phyloP scores from a whole-genome alignment of 2,113 vertebrate species.

The Dryoscopus gambensis region DNA sequence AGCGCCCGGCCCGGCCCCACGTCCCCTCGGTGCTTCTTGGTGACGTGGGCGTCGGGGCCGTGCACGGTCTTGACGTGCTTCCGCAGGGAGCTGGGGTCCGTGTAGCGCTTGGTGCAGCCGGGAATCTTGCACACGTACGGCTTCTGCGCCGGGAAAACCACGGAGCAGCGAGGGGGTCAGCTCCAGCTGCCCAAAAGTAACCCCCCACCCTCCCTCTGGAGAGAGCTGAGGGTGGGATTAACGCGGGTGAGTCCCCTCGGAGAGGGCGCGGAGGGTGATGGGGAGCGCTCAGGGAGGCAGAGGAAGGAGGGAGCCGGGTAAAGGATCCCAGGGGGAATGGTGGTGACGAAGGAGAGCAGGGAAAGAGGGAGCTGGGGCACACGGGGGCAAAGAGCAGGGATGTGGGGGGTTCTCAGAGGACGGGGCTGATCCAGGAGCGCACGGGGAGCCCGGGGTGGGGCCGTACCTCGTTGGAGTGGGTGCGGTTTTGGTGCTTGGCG shows the following conservation, averaged over 20 bases:
- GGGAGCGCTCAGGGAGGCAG: background rate
- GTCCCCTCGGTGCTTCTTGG: conserved; percentile 93
- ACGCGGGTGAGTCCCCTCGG: rapidly evolving
- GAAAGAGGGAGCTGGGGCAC: too few species aligned
- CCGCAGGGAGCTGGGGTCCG: conserved; percentile 92
- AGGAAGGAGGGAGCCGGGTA: rapidly evolving
- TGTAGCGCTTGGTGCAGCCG: conserved; percentile 95
- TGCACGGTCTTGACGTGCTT: conserved; percentile 98
- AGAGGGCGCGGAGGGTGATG: rapidly evolving
- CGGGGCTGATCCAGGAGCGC: rapidly evolving
- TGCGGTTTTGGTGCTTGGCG: conserved; percentile 96
- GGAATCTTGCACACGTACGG: conserved; percentile 96
- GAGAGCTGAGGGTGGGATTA: background rate
- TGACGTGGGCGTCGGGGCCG: conserved; percentile 94
- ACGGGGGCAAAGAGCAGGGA: rapidly evolving
- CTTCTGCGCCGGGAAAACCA: conserved; percentile 76
- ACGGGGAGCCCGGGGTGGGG: rapidly evolving
- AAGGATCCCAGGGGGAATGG: background rate
- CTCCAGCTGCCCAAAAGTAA: rapidly evolving
- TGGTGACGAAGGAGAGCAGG: background rate
- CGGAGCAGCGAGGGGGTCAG: rapidly evolving
- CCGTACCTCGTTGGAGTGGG: conserved; percentile 94
- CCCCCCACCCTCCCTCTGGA: rapidly evolving
- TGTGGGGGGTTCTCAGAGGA: background rate
- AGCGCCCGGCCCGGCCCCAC: conserved; percentile 70